Base-by-base conservation (phyloP, 1,140 invertebrate genomes). In the Formica selysi region DNA sequence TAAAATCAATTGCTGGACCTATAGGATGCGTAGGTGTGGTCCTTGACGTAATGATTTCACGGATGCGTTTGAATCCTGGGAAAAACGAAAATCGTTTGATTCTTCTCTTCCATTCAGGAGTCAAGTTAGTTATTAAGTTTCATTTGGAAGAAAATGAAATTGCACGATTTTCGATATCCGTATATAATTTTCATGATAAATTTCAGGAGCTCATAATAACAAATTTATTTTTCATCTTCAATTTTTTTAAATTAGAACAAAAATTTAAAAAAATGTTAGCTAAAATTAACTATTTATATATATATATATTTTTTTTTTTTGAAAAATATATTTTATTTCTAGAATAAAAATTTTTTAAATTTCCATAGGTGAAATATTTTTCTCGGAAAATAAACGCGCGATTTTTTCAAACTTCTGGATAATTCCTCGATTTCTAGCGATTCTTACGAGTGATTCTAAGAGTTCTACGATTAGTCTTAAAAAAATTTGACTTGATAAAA, bases 1-100 rank as follows among this genome's bases (percentile, higher is more conserved):
- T 92, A 87, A 92, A 93, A 93, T 93, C 91, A 88, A 85, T 91
- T 90, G 91, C 78, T 68, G 65, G 64, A 36, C 65, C 76, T 5
- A 29, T 51, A 84, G 80, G 87, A 87, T 84, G 64, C 68, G 61
- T 54, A 86, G 48, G 65, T 19, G 78, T 57, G 76, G 36, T 85
- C 76, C 54, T 71, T 44, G 64, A 88, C 73, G 78, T 29, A 89
- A 87, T 41, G 29, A 91, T 89, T 91, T 91, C 86, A 91, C 86
- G 26, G 26, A 1, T 29, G 26, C 26, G 44, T 2, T n/a, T 29
- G 32, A n/a, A 54, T 84, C 41, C 57, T 67, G 59, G 80, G 36
- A 3, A 70, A 71, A 57, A 29, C 13, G 11, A 51, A 64, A 79
- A 65, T n/a, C 38, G 10, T 51, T 7, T 5, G 48, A 74, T 73